Evolutionary conservation across 2,888 invertebrate species (phyloP), one percentile per base, ranked within the genome.

Genomic region (Dichetophora obliterata): DNA sequence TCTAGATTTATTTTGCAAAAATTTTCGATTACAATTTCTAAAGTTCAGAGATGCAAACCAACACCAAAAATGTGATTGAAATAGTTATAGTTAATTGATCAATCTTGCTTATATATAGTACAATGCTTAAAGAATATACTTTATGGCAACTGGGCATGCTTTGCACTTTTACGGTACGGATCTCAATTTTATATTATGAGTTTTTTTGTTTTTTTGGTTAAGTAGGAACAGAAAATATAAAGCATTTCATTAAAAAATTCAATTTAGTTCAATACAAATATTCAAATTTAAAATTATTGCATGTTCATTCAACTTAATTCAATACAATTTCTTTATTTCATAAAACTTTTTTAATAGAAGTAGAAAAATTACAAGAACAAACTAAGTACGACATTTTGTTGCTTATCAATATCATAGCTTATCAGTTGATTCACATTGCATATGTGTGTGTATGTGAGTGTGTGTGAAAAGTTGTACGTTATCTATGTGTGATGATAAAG

Each of bases 41-140:
- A 34, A 16, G 52, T 52, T 52, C 57, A 54, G 34, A 50, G 68
- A 75, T 59, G 72, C 72, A 59, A 75, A 75, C 75, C 75, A 69
- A 75, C 75, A 75, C 75, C 75, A 59, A 66, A 54, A 70, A 22
- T 22, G 31, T 57, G 54, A 68, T 48, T 31, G 27, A 24, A 59
- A 59, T 22, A 22, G 22, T 68, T 68, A 22, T 68, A 48, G n/a
- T 50, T 68, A 19, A 22, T 48, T 43, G 6, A 43, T 16, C 48
- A 68, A 68, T 50, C 19, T 50, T 69, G 34, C 69, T 48, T 50
- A 14, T 19, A 14, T 19, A 14, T 27, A n/a, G 19, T 66, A 43
- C 22, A 22, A 37, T 66, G 22, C 19, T 22, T 66, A 66, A 22
- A 66, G 43, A 66, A 11, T 27, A 69, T 24, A 48, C 22, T 68